These are phyloP conservation scores for Clarias laeviceps DNA, from an alignment of 2,797 vertebrate species.

Conservation along the genomic window DNA sequence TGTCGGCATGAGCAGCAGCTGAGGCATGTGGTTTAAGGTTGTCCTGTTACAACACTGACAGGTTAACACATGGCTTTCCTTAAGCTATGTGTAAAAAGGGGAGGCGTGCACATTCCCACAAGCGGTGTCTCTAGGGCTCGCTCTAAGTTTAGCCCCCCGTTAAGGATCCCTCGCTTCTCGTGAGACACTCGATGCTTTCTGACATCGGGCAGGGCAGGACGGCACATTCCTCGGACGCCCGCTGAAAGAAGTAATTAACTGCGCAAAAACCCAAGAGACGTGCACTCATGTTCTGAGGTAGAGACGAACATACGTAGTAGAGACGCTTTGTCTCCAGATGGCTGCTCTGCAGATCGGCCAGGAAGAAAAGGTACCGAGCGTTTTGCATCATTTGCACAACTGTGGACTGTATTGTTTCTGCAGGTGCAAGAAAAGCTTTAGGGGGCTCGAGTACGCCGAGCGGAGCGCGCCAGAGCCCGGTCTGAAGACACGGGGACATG, in stretches of 20 bases:
- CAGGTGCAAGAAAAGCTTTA: conserved; percentile 79
- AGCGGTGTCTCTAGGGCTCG: conserved; percentile 37
- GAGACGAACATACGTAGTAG: background rate
- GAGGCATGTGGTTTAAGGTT: conserved; percentile 34
- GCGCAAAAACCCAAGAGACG: background rate
- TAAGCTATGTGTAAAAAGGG: conserved; percentile 9
- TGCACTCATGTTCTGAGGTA: conserved; percentile 1
- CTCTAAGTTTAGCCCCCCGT: conserved; percentile 58
- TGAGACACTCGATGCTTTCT: conserved; percentile 55
- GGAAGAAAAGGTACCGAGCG: background rate
- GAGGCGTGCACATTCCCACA: conserved; percentile 23
- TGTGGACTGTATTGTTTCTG: conserved; percentile 15
- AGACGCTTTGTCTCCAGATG: background rate
- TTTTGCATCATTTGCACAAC: background rate
- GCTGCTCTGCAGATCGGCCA: background rate
- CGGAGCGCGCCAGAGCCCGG: conserved; percentile 76
- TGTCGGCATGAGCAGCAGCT: background rate
- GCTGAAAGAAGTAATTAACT: conserved; percentile 54
- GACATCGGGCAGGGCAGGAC: conserved; percentile 36
- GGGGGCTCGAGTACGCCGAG: conserved; percentile 75
- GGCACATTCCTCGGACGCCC: conserved; percentile 31
- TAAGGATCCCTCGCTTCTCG: conserved; percentile 35
- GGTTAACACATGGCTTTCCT: conserved; percentile 49
- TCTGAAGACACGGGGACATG: conserved; percentile 58
- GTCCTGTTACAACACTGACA: conserved; percentile 46